Evolutionary conservation across 1,140 invertebrate genomes (phyloP).

Genomic region (Paraescarpia echinospica): DNA sequence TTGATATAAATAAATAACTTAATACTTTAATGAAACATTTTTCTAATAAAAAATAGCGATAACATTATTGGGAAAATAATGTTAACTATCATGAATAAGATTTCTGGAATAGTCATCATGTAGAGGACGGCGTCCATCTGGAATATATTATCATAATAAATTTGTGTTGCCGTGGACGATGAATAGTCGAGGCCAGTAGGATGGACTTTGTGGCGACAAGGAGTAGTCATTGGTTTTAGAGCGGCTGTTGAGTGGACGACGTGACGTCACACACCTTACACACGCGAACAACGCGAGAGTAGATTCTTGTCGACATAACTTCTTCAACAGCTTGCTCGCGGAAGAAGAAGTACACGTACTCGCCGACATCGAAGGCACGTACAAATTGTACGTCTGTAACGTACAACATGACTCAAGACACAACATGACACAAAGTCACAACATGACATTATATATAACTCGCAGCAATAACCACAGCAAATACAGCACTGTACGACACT

Average conservation of each 20-base stretch:
- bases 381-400: slow-evolving; percentile 79
- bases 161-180: too few relatives aligned
- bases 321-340: slow-evolving; percentile 86
- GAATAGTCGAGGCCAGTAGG: too few relatives aligned
- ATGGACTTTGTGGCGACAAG: too few relatives aligned
- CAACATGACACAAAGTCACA: neutral
- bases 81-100: too few relatives aligned
- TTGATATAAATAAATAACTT: too few relatives aligned
- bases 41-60: too few relatives aligned
- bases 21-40: too few relatives aligned
- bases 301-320: slow-evolving; percentile 82
- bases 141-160: too few relatives aligned
- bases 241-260: neutral
- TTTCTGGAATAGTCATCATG: too few relatives aligned
- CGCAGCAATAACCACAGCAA: slow-evolving; percentile 82
- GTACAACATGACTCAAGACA: neutral
- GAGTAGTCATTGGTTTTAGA: neutral
- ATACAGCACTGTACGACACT: too few relatives aligned
- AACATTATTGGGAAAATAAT: too few relatives aligned
- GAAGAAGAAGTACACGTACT: slow-evolving; percentile 87
- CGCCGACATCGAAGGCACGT: slow-evolving; percentile 83
- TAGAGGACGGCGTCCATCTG: too few relatives aligned
- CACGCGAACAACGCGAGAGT: slow-evolving; percentile 48
- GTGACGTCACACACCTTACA: slow-evolving; percentile 44
- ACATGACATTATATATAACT: slow-evolving; percentile 40